phyloP scores from a whole-genome alignment of 1,140 invertebrate species.

The Drosophila arizonae region DNA sequence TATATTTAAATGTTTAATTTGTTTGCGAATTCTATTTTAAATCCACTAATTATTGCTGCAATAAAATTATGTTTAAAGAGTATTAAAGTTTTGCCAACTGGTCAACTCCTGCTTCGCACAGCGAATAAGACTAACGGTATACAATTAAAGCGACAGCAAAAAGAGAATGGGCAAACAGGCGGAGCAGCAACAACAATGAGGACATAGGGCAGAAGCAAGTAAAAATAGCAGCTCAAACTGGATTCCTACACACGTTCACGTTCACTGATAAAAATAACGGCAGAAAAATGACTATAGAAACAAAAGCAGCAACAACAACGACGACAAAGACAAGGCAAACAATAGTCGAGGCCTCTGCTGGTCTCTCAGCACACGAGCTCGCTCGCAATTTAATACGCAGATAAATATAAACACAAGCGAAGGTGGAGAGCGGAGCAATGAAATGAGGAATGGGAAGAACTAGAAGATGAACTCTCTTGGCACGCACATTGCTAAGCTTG shows the following conservation, averaged over 20 bases:
- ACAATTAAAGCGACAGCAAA: slow-evolving; percentile 53
- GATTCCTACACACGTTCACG: slow-evolving; percentile 61
- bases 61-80: background rate
- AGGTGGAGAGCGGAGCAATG: slow-evolving; percentile 27
- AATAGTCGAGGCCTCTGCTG: slow-evolving; percentile 37
- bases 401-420: slow-evolving; percentile 65
- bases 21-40: no score
- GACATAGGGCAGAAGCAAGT: slow-evolving; percentile 24
- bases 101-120: slow-evolving; percentile 6
- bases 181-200: slow-evolving; percentile 1
- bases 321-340: slow-evolving; percentile 43
- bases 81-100: background rate
- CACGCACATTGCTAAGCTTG: slow-evolving; percentile 73
- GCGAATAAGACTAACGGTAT: slow-evolving; percentile 66
- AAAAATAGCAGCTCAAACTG: slow-evolving; percentile 28
- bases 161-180: slow-evolving; percentile 11
- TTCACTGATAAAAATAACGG: slow-evolving; percentile 75
- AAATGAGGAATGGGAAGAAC: slow-evolving; percentile 19
- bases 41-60: no score
- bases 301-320: slow-evolving; percentile 21
- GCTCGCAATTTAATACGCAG: slow-evolving; percentile 77
- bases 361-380: slow-evolving; percentile 54
- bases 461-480: slow-evolving; percentile 59
- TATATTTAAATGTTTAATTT: background rate
- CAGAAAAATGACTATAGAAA: slow-evolving; percentile 67